Base-by-base conservation (phyloP, 2,113 vertebrate species). In the Climacteris rufus region DNA sequence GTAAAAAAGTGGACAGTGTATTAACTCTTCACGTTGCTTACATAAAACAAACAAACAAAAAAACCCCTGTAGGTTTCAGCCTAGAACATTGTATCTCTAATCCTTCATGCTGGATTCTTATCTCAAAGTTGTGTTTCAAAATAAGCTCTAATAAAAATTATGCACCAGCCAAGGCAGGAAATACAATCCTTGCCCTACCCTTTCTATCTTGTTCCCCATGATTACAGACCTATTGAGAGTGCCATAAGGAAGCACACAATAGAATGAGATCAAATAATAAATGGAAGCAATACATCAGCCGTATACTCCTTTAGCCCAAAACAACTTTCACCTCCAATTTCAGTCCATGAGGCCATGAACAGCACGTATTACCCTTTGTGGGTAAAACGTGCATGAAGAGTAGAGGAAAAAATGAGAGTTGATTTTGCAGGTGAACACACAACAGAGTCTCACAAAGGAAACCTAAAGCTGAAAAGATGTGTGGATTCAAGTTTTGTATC, bases 261-360 rank as follows among this genome's bases (percentile, higher is more conserved):
- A 92, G 88, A 94, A 95, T 81, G 79, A 81, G 86, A 97, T 81
- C 80, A 94, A 96, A 96, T 96, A 95, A 96, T 96, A 96, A 97
- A 94, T 92, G 94, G 96, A 96, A 96, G 95, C 80, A 94, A 96
- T 96, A 94, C 57, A 95, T 97, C 93, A 96, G 94, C 77, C 31
- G 7, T 93, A 93, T 81, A 71, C 40, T 95, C 52, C 65, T 92
- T 80, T 63, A 90, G 47, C 79, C 71, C 85, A 91, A 94, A 94
- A 90, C 92, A 95, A 91, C 93, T 94, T 93, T 97, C 89, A 74
- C 89, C 79, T 93, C 93, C 47, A 69, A 52, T 74, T 83, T 71
- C 63, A 85, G 63, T 21, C 82, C 21, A 2, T 47, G 77, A 90
- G 68, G 52, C 83, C 90, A 45, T 60, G 90, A 79, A 90, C 35